A percentile compares a stretch with the other conserved stretches of the same genome.
These are phyloP conservation scores for Serinus canaria DNA, from an alignment of 2,113 vertebrate species.

Conservation along the genomic window DNA sequence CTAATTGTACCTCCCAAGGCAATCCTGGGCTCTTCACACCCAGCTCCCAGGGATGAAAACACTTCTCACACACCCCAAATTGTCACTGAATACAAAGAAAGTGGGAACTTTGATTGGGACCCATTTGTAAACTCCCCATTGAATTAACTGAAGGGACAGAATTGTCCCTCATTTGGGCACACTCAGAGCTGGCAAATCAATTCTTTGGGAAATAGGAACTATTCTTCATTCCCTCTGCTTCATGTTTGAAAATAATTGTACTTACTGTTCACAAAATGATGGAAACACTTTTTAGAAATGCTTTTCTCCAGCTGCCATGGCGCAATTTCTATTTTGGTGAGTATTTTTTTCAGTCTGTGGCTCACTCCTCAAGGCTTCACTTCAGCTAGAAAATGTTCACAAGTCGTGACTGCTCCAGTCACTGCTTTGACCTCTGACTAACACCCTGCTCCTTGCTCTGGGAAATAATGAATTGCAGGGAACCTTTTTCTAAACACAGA, in stretches of 20 bases:
- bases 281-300: background rate
- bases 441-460: background rate
- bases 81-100: background rate
- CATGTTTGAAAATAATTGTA: background rate
- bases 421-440: constrained; percentile 4
- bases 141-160: background rate
- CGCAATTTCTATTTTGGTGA: background rate
- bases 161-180: background rate
- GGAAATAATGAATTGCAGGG: background rate
- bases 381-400: background rate
- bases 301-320: background rate
- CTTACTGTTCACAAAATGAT: background rate
- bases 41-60: background rate
- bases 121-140: background rate
- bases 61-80: background rate
- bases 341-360: background rate
- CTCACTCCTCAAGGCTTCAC: background rate
- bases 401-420: background rate
- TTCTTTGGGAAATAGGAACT: background rate
- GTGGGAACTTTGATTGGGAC: rapidly evolving
- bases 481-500: background rate
- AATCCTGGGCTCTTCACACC: background rate
- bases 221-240: background rate
- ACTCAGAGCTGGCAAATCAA: background rate
- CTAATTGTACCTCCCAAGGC: background rate